Base-by-base conservation (phyloP, 1,140 invertebrate genomes). In the Drosophila kikkawai region DNA sequence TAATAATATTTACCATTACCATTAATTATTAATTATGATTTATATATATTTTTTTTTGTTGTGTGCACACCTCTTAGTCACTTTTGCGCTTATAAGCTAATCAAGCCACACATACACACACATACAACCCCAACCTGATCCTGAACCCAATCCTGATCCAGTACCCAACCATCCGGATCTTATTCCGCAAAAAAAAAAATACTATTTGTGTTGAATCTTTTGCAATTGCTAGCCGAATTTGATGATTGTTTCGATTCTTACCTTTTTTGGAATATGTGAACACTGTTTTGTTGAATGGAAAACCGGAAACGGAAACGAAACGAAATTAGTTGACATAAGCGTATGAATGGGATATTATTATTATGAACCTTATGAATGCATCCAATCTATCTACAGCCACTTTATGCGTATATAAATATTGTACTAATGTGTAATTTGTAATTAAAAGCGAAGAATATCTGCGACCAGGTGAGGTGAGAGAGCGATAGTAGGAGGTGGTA, bases 351-450 rank as follows among this genome's bases (percentile, higher is more conserved):
- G 64, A 74, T 64, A 55, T 84, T 55, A 76, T 55, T 55, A 55
- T 55, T 22, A 47, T 75, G 59, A 75, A 75, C 50, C 69, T 79
- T 76, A 76, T 55, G 70, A 70, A 68, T 80, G 63, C 63, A 80
- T 68, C 69, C 79, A 80, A 80, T 79, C 34, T 37, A 79, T 78
- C 58, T 63, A 48, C 47, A 59, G 32, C 56, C 48, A 71, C 36
- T 57, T 56, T 79, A 79, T 79, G 57, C 57, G 53, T 88, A 84
- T 82, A 85, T 86, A 82, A 82, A 84, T 80, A 83, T 63, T 82
- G 63, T 78, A 80, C 80, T 80, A 90, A 88, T 76, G 76, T 82
- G 63, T 81, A 86, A 79, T 82, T 82, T 83, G 80, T 82, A 87
- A 90, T 80, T 76, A 78, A 78, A 75, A 41, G 44, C 58, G 63